Evolutionary conservation across 2,888 invertebrate genomes (phyloP).

Genomic region (Chymomyza procnemis): DNA sequence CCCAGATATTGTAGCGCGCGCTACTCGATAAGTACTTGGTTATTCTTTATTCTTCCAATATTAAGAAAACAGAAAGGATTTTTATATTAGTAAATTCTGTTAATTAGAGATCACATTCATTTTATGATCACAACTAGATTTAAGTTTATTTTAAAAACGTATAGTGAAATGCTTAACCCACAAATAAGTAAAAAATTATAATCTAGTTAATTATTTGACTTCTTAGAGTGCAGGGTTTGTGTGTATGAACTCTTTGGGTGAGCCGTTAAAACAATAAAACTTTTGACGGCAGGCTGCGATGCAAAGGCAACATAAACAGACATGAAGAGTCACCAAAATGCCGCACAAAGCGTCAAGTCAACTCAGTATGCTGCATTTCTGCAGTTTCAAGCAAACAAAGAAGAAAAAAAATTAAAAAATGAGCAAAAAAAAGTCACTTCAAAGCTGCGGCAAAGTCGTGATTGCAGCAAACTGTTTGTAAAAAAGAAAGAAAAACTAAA

Average conservation of each 20-base stretch:
- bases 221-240: no score
- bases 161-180: no score
- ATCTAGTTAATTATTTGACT: no score
- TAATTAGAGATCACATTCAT: no score
- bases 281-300: constrained; percentile 54
- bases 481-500: constrained; percentile 11
- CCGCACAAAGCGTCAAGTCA: constrained; percentile 11
- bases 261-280: constrained; percentile 64
- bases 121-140: no score
- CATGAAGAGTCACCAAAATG: constrained; percentile 1
- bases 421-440: constrained; percentile 51
- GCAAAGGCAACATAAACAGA: not conserved
- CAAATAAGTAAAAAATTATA: no score
- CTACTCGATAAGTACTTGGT: no score
- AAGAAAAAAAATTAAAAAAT: not conserved
- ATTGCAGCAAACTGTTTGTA: constrained; percentile 61
- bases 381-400: constrained; percentile 5
- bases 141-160: no score
- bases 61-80: no score
- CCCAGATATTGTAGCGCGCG: no score
- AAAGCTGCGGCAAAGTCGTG: constrained; percentile 73
- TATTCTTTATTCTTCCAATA: no score
- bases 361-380: not conserved
- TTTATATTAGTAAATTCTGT: no score
- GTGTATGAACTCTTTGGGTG: constrained; percentile 39